Conservation (phyloP, 1,140 invertebrate species). For the Tetramorium alpestre region DNA sequence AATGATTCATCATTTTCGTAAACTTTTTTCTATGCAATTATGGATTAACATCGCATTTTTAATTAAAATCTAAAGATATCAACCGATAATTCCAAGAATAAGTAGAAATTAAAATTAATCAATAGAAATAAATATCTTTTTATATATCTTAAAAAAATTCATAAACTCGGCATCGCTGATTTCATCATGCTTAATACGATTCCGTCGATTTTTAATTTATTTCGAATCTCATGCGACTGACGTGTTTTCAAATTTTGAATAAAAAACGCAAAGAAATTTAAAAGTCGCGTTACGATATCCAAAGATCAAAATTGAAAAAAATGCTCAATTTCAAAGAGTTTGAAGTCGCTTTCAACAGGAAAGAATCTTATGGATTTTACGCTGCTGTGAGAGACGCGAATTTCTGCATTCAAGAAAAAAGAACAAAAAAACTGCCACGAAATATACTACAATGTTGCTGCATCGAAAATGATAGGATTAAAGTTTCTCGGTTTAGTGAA, state of each 20-base stretch:
- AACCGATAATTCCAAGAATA: not conserved
- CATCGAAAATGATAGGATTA: conserved; percentile 3
- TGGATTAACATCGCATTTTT: not conserved
- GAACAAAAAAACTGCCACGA: not conserved
- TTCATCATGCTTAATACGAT: not conserved
- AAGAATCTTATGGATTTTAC: not conserved
- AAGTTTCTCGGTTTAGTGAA: conserved; percentile 9
- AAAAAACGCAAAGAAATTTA: conserved; percentile 34
- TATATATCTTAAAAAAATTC: not conserved
- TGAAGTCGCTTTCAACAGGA: not conserved
- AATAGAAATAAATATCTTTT: not conserved
- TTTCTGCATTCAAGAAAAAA: not conserved
- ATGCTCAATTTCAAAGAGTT: conserved; percentile 22
- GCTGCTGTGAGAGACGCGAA: not conserved
- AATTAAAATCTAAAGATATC: not conserved
- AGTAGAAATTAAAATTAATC: not conserved
- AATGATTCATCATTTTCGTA: not conserved
- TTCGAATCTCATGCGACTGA: not conserved
- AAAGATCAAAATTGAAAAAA: not conserved
- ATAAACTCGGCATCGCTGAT: not conserved
- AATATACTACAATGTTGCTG: not conserved
- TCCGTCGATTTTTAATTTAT: conserved; percentile 68
- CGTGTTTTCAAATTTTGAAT: conserved; percentile 35
- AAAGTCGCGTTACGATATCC: conserved; percentile 9
- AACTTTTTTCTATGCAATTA: not conserved